Evolutionary conservation across 92 coral and sea anemone genomes (phyloP).

Genomic region (Palythoa heliodiscus): DNA sequence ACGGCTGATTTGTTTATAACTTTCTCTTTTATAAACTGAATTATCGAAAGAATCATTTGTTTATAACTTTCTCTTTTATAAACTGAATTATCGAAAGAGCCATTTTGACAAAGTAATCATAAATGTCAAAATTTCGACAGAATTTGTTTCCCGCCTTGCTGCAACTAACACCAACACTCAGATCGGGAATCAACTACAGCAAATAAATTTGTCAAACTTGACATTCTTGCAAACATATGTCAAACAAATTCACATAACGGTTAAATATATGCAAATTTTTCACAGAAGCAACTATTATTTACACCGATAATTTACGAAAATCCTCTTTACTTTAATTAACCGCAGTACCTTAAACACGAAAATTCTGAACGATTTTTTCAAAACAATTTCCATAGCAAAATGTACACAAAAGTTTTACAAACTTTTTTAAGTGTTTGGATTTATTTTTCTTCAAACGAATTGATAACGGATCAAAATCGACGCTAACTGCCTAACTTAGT

Average conservation of each 20-base stretch:
- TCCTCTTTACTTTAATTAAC: not conserved
- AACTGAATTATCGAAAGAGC: too few relatives aligned
- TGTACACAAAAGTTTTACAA: not conserved
- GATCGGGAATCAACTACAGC: too few relatives aligned
- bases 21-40: too few relatives aligned
- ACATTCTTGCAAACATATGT: constrained; percentile 3
- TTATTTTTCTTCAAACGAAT: not conserved
- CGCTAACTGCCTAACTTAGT: not conserved
- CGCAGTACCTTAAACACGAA: constrained; percentile 16
- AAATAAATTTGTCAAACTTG: not conserved
- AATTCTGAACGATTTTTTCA: not conserved
- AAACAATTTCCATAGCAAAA: not conserved
- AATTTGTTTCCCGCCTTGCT: too few relatives aligned
- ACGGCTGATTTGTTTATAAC: too few relatives aligned
- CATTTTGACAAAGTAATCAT: too few relatives aligned
- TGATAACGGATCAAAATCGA: not conserved
- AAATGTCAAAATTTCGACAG: too few relatives aligned
- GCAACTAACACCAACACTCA: too few relatives aligned
- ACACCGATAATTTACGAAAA: not conserved
- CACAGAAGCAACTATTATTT: not conserved
- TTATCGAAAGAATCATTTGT: too few relatives aligned
- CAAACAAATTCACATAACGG: not conserved
- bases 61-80: too few relatives aligned
- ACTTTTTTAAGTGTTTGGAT: not conserved
- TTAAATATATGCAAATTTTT: not conserved